Base-by-base conservation (phyloP, 1,140 invertebrate genomes). In the Trinorchestia longiramus region DNA sequence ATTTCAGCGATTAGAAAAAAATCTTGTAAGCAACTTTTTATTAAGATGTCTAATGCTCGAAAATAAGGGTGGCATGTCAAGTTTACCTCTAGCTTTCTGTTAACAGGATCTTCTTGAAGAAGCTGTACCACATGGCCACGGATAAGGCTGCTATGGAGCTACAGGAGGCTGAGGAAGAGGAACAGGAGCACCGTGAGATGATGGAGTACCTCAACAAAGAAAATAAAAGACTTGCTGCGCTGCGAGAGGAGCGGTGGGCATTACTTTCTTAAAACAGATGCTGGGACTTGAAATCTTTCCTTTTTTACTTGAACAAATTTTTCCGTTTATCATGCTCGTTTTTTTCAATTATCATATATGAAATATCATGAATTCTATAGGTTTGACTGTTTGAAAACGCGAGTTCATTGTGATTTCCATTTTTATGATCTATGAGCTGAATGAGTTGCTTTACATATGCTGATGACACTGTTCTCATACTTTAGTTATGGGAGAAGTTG, bases 161-260 rank as follows among this genome's bases (percentile, higher is more conserved):
- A 36, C 8, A 45, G 40, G 92, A 94, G 40, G 92, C 92, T 8
- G 92, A 94, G 43, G 92, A 94, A 40, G 92, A 94, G 36, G 92
- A 94, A 36, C 92, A 47, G 8, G 92, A 94, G 92, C 92, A 94
- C 92, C 43, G 92, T 11, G 92, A 94, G 92, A 94, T 19, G 8
- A 94, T 94, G 92, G 92, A 94, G 41, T 94, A 94, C 47, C 92
- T 94, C 19, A 44, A 94, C 43, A 94, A 94, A 40, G 92, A 94
- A 43, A 94, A 94, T 47, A 94, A 94, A 43, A 44, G 92, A 11
- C 44, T 94, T n/a, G 92, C 92, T 11, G 92, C 92, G 15, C 41
- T 94, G 17, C 15, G 92, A 40, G 92, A 94, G 40, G 92, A 94
- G n/a, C 43, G 92, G 92, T 94, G 15, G 40, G 92, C 41, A 17